A percentile compares a stretch with the other conserved stretches of the same genome.
Conservation (phyloP, 1,140 invertebrate genomes). For the Venturia canescens region DNA sequence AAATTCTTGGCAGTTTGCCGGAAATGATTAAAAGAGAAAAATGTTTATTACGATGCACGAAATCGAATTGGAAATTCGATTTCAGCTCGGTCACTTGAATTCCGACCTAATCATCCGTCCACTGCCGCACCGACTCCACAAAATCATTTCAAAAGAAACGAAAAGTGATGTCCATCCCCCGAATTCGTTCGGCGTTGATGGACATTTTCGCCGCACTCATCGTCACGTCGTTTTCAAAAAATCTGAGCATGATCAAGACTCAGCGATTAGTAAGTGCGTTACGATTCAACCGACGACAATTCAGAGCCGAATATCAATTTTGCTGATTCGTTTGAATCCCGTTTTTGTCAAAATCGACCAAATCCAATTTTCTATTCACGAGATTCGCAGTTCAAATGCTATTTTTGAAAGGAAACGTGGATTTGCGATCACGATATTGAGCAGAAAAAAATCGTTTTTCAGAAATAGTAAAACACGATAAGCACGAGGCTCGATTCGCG, state of each 20-base stretch:
- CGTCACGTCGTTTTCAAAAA: slow-evolving; percentile 64
- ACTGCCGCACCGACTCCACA: slow-evolving; percentile 56
- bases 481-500: slow-evolving; percentile 16
- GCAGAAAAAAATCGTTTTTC: slow-evolving; percentile 29
- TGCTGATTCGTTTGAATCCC: too few relatives aligned
- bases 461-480: slow-evolving; percentile 51
- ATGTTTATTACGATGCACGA: too few relatives aligned
- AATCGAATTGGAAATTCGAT: not conserved
- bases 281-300: not conserved
- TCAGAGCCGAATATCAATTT: too few relatives aligned
- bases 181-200: slow-evolving; percentile 30
- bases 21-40: too few relatives aligned
- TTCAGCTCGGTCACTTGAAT: slow-evolving; percentile 61
- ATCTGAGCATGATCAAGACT: slow-evolving; percentile 16
- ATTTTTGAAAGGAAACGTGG: not conserved
- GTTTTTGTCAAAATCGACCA: too few relatives aligned
- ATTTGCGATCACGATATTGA: not conserved
- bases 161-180: not conserved
- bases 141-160: slow-evolving; percentile 46
- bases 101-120: slow-evolving; percentile 59
- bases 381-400: too few relatives aligned
- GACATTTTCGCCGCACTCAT: slow-evolving; percentile 46
- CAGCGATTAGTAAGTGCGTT: not conserved
- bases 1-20: not conserved
- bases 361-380: too few relatives aligned